Evolutionary conservation across 2,888 invertebrate species (phyloP), one percentile per base, ranked within the genome.

Genomic region (Agonopterix alstromeriana): DNA sequence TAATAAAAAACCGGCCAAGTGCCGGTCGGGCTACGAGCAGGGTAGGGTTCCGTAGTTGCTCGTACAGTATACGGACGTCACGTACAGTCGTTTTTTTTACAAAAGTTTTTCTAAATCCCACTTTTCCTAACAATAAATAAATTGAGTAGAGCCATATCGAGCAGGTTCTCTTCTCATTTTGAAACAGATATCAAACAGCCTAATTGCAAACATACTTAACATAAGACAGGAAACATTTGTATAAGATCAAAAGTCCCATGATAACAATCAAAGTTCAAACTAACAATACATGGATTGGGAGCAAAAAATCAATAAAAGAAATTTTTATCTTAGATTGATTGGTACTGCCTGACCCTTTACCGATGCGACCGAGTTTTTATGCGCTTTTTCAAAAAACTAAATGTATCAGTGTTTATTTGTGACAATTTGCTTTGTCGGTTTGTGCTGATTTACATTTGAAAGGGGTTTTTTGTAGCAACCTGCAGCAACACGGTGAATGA

Each of bases 391-490:
- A 84, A 82, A 84, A 85, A 84, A 77, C 70, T 63, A 73, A 79
- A 82, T 74, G 83, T 80, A 86, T 83, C 85, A 75, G 77, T 87
- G 88, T 87, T 87, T 88, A 87, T 88, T 88, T 88, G 87, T 87
- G 88, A 87, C 87, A 88, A 88, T 88, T 88, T 88, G 86, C 88
- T 88, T 88, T 88, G 88, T 87, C 88, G 88, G 88, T 82, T 80
- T 73, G 70, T 77, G 71, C 75, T 72, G 79, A 88, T 88, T 88
- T 86, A 85, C 87, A 88, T 88, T 87, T 86, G 80, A 88, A 87
- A 70, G 75, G 65, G 70, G 60, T 73, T 81, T 82, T 83, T 85
- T 81, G 74, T 77, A 62, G 65, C 80, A 80, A 84, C 85, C 85
- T 86, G 87, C 80, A 78, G 75, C 77, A 78, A 80, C 82, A 80